Base-by-base conservation (phyloP, 2,888 invertebrate species). In the Limenitis camilla region DNA sequence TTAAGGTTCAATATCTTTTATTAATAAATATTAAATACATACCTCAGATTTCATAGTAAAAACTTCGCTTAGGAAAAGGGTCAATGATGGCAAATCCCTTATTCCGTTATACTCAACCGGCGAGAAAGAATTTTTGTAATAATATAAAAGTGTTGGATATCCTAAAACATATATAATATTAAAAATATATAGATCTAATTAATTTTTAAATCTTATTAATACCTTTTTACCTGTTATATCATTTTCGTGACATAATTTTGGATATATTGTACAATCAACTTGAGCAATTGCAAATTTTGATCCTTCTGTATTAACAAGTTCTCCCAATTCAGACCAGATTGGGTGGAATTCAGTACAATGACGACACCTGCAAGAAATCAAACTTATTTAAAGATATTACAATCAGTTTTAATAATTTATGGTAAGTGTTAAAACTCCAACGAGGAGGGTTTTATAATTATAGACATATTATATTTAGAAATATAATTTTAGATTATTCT, bases 271-370 rank as follows among this genome's bases (percentile, higher is more conserved):
- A 71, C 95, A 95, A 71, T 96, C 94, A 0, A 95, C 93, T 81
- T 94, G 93, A 4, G 92, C 94, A 56, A 95, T 92, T 40, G 88
- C 89, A 63, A 94, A 91, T 60, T 91, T 90, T 9, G 89, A 89
- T 45, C 89, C 88, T 54, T 89, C 89, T 49, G 90, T 89, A 58
- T 92, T 92, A 3, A 92, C 82, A 73, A 91, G 85, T 71, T 92
- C 91, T 0, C 92, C 93, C 51, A 95, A 76, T 65, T 92, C 91
- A 45, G 91, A 90, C 94, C 94, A 95, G 44, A 91, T 92, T 28
- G 94, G 94, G 29, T 90, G 89, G 50, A 95, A 88, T 65, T 90
- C 89, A 74, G 93, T 93, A 74, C 96, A 96, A 72, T 96, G 94
- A 0, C 93, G 93, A 71, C 96, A 96, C 96, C 96, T 95, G 55